Evolutionary conservation across 2,113 vertebrate genomes (phyloP), one percentile per base, ranked within the genome.

Genomic region (Quiscalus mexicanus): DNA sequence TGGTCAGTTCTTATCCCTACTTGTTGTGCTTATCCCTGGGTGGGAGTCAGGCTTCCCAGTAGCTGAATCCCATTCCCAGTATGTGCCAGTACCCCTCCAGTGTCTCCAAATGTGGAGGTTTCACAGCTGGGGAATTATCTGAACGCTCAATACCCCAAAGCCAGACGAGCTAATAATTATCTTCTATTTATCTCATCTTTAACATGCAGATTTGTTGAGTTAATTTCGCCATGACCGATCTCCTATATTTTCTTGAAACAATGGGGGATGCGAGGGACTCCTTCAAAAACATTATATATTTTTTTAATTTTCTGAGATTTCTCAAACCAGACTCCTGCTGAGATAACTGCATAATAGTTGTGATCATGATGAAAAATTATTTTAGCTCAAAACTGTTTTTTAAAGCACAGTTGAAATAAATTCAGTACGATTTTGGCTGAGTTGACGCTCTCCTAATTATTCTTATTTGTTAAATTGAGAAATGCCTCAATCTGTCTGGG

Each of bases 231-330:
- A 5, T 50, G 76, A 75, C 79, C 33, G 60, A 39, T 23, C 58
- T 70, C 80, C 80, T 16, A 6, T 20, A 27, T 65, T 75, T 86
- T 67, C 67, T 12, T 28, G 87, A 62, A 78, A 71, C 71, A 50
- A 73, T 28, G 6, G 59, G 64, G 58, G 65, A 35, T 37, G 59
- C 0, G 3, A 56, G 59, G 89, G 78, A 37, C 86, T 50, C 37
- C 67, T 79, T 28, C 45, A 58, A 63, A 91, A 74, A 71, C 68
- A 63, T 96, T 95, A 95, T 89, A 53, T 89, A 93, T 90, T 79
- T 74, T 92, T 96, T 96, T 96, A 97, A 97, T 96, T 95, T 92
- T 3, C n/a, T 28, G 89, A 63, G 50, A 6, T 39, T 69, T 87
- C 90, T 79, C 81, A 44, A 35, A 39, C 56, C 71, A 37, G 85